Evolutionary conservation across 2,113 vertebrate genomes (phyloP), one percentile per base, ranked within the genome.

Genomic region (Pelvicachromis taeniatus): DNA sequence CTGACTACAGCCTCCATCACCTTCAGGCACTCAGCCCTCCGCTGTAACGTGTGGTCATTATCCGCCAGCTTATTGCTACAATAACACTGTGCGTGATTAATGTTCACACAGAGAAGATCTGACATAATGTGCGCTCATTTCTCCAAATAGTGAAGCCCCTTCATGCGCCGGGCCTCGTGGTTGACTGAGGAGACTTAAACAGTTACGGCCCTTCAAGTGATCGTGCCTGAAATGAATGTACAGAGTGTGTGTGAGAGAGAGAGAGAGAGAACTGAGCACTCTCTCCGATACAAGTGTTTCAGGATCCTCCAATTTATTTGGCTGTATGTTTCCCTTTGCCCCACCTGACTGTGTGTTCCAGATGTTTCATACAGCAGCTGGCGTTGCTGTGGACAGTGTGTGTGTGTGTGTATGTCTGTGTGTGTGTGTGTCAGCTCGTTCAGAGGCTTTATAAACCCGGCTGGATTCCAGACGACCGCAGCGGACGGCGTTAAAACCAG

Each of bases 401-500:
- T 19, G 77, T 45, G 59, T 19, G 59, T 16, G 65, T 81, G 63
- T 55, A 52, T 73, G 53, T 58, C 17, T 58, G 80, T 10, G 35
- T 65, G 26, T 61, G 26, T 80, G 77, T 77, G 42, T 45, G 85
- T 80, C 53, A 54, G 85, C 77, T 29, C 16, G 9, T 31, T 73
- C 68, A 19, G 16, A 50, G 68, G 81, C 92, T 96, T 95, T 92
- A 91, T 93, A 95, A 93, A 85, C 91, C 90, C 87, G 90, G 96
- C 93, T 94, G 82, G n/a, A 90, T 83, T 95, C 96, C 97, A 97
- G 93, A 93, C 92, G 78, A 80, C 85, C 93, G 94, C 93, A 92
- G 95, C 1, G 94, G 89, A 95, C 95, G 92, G 95, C 92, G 89
- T 96, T 96, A 96, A 96, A 97, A 96, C 95, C 94, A 97, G 95